Evolutionary conservation across 2,113 vertebrate genomes (phyloP).

Genomic region (Lipophrys pholis): DNA sequence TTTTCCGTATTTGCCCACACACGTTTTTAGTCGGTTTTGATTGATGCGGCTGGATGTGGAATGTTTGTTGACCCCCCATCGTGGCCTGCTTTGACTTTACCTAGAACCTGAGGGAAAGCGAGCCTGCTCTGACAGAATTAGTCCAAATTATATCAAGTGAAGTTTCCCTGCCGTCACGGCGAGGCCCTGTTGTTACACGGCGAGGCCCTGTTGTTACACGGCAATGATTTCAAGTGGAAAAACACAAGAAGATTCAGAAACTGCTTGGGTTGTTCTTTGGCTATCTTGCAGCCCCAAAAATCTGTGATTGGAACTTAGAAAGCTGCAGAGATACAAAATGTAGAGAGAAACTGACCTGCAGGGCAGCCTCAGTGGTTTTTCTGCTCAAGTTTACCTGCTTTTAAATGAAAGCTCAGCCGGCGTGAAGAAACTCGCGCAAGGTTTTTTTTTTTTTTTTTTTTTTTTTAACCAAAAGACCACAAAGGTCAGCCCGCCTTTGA

Average conservation of each 20-base stretch:
- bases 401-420: conserved; percentile 33
- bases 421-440: conserved; percentile 18
- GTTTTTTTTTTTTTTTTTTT: too few species aligned
- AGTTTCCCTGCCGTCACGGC: conserved; percentile 26
- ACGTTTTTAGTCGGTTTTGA: conserved; percentile 5
- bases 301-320: conserved; percentile 11
- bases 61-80: conserved; percentile 3
- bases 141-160: conserved; percentile 30
- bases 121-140: not conserved
- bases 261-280: not conserved
- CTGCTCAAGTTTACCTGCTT: conserved; percentile 47
- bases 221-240: too few species aligned
- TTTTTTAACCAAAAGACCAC: too few species aligned
- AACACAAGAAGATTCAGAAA: too few species aligned
- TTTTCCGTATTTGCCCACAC: not conserved
- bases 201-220: conserved; percentile 2
- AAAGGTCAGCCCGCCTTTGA: conserved; percentile 59
- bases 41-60: not conserved
- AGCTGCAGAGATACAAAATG: conserved; percentile 39
- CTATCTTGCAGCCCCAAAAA: conserved; percentile 16
- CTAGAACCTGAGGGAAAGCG: conserved; percentile 2
- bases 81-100: conserved; percentile 16
- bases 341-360: conserved; percentile 44
- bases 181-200: not conserved
- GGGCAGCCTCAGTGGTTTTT: conserved; percentile 38